A percentile compares a stretch with the other conserved stretches of the same genome.
Evolutionary conservation across 2,888 invertebrate species (phyloP).

Genomic region (Chalcis sispes): DNA sequence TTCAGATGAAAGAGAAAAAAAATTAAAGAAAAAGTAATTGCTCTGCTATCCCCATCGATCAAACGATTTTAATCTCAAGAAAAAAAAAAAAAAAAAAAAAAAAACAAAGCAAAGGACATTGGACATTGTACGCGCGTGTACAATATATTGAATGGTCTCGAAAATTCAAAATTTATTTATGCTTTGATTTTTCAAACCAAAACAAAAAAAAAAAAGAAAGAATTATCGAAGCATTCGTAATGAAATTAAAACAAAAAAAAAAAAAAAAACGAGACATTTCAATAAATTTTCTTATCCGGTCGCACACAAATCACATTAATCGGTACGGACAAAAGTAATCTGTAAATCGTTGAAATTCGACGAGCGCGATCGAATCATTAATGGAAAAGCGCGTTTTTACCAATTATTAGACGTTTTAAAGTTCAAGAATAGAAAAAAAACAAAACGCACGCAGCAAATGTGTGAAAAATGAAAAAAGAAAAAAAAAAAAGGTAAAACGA

Average conservation of each 20-base stretch:
- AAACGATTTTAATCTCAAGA: constrained; percentile 36
- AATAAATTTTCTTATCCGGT: constrained; percentile 38
- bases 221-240: too few species aligned
- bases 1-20: constrained; percentile 21
- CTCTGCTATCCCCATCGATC: constrained; percentile 40
- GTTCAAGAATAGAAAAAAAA: too few species aligned
- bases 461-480: neutral
- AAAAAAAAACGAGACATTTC: constrained; percentile 3
- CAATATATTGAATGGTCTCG: constrained; percentile 16
- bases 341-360: too few species aligned
- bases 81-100: constrained; percentile 7
- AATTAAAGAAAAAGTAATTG: constrained; percentile 24
- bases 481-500: too few species aligned
- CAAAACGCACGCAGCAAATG: too few species aligned
- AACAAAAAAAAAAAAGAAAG: too few species aligned
- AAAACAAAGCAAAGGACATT: constrained; percentile 40
- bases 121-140: constrained; percentile 33
- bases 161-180: constrained; percentile 2
- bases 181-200: constrained; percentile 14
- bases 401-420: constrained; percentile 18
- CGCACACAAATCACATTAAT: too few species aligned
- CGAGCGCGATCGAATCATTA: neutral
- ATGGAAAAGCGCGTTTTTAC: constrained; percentile 25
- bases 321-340: constrained; percentile 23
- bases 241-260: too few species aligned